These are phyloP conservation scores for Lordiphosa mommai DNA, from an alignment of 1,140 invertebrate genomes.

Conservation along the genomic window DNA sequence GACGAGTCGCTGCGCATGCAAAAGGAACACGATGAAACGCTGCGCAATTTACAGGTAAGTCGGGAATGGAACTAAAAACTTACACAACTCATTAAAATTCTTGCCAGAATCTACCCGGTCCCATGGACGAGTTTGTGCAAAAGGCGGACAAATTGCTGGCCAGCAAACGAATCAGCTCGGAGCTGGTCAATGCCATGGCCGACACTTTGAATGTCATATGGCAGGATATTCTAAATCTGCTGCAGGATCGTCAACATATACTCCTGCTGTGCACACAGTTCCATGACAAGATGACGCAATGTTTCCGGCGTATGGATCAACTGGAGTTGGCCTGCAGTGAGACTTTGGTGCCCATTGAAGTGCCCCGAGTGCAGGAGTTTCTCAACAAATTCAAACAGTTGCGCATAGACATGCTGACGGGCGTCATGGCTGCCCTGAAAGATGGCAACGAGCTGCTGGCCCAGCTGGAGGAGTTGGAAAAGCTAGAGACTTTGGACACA, in stretches of 20 bases:
- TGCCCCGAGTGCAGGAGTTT: constrained; percentile 84
- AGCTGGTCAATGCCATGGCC: constrained; percentile 95
- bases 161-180: constrained; percentile 87
- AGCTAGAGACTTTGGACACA: constrained; percentile 87
- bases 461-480: constrained; percentile 84
- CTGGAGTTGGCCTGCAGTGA: constrained; percentile 85
- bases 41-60: constrained; percentile 89
- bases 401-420: constrained; percentile 86
- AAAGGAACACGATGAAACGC: constrained; percentile 90
- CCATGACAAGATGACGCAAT: constrained; percentile 86
- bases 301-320: constrained; percentile 85
- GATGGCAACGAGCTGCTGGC: constrained; percentile 89
- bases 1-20: constrained; percentile 88
- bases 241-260: constrained; percentile 89
- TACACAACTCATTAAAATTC: neutral
- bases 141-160: constrained; percentile 92
- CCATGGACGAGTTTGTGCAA: constrained; percentile 92
- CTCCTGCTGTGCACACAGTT: constrained; percentile 88
- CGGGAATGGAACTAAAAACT: accelerated
- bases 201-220: constrained; percentile 92
- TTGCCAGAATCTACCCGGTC: constrained; percentile 91
- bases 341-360: constrained; percentile 84
- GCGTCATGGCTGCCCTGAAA: constrained; percentile 88
- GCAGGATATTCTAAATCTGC: constrained; percentile 90
- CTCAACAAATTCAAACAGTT: constrained; percentile 84